Evolutionary conservation across 2,797 vertebrate genomes (phyloP).

Genomic region (Xiphorhynchus erythropygius): DNA sequence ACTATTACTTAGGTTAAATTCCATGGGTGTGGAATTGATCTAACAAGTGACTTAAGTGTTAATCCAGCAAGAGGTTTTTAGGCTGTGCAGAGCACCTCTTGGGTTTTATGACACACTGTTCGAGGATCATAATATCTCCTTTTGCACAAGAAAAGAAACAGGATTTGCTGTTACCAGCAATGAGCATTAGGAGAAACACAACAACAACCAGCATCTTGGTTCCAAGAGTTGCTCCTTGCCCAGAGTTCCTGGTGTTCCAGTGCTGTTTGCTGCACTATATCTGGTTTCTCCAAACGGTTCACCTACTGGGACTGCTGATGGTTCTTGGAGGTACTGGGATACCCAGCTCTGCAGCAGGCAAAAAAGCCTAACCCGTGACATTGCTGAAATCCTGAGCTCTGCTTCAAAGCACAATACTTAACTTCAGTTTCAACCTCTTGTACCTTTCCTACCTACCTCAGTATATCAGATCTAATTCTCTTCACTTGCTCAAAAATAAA

Average conservation of each 20-base stretch:
- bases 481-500: not conserved
- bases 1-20: not conserved
- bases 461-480: not conserved
- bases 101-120: not conserved
- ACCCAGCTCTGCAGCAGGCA: not conserved
- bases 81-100: not conserved
- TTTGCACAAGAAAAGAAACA: not conserved
- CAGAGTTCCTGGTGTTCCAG: not conserved
- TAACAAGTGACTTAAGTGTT: not conserved
- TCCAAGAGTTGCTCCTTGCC: not conserved
- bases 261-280: not conserved
- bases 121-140: not conserved
- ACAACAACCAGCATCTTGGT: fast-evolving
- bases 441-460: not conserved
- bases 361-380: not conserved
- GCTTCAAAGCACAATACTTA: not conserved
- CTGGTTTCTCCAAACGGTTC: not conserved
- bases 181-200: not conserved
- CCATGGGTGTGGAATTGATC: not conserved
- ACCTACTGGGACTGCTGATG: not conserved
- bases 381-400: not conserved
- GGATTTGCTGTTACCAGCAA: not conserved
- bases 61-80: not conserved
- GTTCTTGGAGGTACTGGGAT: not conserved
- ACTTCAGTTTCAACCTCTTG: not conserved